Evolutionary conservation across 23 tunicate genomes (phyloP).

Genomic region (Trididemnum clinides): DNA sequence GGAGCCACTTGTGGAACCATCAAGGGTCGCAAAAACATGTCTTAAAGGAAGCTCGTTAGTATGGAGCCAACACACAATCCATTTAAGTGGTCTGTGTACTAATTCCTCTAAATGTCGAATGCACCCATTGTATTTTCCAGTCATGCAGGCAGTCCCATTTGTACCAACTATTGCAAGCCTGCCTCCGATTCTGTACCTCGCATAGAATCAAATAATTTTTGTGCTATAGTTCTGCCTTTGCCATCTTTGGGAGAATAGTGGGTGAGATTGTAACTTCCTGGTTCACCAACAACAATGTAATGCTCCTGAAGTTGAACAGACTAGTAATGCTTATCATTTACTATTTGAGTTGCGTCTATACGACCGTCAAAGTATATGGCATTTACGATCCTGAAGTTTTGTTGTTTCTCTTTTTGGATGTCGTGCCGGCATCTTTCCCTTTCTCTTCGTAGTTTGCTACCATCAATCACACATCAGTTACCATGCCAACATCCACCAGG

Average conservation of each 20-base stretch:
- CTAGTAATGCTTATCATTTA: constrained; percentile 1
- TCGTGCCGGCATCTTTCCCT: not conserved
- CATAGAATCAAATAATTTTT: constrained; percentile 2
- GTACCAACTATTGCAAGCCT: not conserved
- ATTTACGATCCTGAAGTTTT: constrained; percentile 22
- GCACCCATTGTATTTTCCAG: constrained; percentile 22
- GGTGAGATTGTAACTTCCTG: constrained; percentile 20
- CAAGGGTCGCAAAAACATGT: constrained; percentile 10
- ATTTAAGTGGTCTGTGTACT: constrained; percentile 26
- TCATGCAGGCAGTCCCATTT: constrained; percentile 22
- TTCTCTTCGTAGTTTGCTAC: constrained; percentile 34
- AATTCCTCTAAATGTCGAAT: constrained; percentile 16
- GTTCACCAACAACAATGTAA: constrained; percentile 8
- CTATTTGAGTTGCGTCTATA: constrained; percentile 24
- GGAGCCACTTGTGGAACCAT: constrained; percentile 22
- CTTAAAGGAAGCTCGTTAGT: constrained; percentile 20
- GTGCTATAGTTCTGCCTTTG: constrained; percentile 26
- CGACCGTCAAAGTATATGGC: constrained; percentile 31
- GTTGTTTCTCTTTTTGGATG: not conserved
- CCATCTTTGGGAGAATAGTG: constrained; percentile 32
- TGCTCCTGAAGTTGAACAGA: constrained; percentile 24
- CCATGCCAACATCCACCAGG: constrained; percentile 13
- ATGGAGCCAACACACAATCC: constrained; percentile 22
- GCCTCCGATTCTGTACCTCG: not conserved
- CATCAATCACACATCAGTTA: constrained; percentile 7